These are phyloP conservation scores for Seriola quinqueradiata DNA, from an alignment of 2,113 vertebrate species.

Conservation along the genomic window DNA sequence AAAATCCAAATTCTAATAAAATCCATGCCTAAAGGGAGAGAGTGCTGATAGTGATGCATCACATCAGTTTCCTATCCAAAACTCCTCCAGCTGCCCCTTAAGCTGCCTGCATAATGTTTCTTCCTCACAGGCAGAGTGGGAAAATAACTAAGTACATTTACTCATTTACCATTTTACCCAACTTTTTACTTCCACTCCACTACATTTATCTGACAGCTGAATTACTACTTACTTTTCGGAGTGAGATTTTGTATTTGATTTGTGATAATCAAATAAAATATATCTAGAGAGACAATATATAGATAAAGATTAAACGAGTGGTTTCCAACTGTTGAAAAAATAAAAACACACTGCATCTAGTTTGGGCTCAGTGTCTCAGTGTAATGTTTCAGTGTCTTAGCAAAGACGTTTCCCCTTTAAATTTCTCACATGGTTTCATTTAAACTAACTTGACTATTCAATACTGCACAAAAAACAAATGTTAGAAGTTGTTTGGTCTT, in stretches of 20 bases:
- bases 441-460: no score
- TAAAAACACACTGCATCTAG: no score
- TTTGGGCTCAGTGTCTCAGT: no score
- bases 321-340: no score
- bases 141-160: neutral
- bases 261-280: neutral
- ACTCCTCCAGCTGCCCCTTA: neutral
- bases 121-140: neutral
- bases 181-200: neutral
- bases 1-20: constrained; percentile 3
- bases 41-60: constrained; percentile 20
- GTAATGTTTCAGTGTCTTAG: no score
- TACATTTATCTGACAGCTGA: neutral
- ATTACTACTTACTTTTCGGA: neutral
- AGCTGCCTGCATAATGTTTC: constrained; percentile 26
- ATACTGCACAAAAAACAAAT: no score
- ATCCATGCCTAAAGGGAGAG: constrained; percentile 20
- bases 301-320: no score
- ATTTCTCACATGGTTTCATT: no score
- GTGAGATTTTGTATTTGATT: no score
- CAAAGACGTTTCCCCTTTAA: no score
- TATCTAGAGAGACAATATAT: no score
- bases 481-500: no score
- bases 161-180: neutral
- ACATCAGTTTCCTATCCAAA: neutral